Evolutionary conservation across 2,888 invertebrate genomes (phyloP).

Genomic region (Leptopterna dolabrata): DNA sequence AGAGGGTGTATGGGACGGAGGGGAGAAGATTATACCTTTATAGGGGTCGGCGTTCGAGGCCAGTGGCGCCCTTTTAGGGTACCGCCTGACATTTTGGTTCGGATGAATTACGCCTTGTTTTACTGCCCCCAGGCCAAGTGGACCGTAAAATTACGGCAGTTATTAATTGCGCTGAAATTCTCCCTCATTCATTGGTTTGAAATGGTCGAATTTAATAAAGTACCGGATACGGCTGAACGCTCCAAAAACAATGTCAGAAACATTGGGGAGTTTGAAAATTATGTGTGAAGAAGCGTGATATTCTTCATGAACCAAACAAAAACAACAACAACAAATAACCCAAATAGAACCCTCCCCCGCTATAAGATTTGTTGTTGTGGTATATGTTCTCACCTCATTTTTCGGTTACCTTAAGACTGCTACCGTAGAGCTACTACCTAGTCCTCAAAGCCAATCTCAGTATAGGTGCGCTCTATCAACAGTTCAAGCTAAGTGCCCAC

Average conservation of each 20-base stretch:
- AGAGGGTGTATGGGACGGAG: no score
- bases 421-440: no score
- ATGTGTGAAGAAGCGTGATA: no score
- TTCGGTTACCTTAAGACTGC: no score
- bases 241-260: not conserved
- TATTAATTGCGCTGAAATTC: slow-evolving; percentile 19
- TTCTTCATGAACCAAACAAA: no score
- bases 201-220: not conserved
- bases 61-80: slow-evolving; percentile 30
- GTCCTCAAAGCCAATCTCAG: no score
- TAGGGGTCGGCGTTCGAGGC: slow-evolving; percentile 30
- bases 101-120: slow-evolving; percentile 37
- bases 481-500: no score
- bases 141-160: slow-evolving; percentile 25
- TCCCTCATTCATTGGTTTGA: not conserved
- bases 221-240: not conserved
- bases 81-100: slow-evolving; percentile 16
- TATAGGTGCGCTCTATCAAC: no score
- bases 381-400: no score
- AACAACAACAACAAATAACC: no score
- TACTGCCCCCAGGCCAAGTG: not conserved
- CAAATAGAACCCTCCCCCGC: no score
- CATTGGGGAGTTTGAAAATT: not conserved
- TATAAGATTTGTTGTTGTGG: no score
- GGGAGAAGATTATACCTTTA: slow-evolving; percentile 40